These are phyloP conservation scores for Eufriesea mexicana DNA, from an alignment of 1,140 invertebrate species.

Conservation along the genomic window DNA sequence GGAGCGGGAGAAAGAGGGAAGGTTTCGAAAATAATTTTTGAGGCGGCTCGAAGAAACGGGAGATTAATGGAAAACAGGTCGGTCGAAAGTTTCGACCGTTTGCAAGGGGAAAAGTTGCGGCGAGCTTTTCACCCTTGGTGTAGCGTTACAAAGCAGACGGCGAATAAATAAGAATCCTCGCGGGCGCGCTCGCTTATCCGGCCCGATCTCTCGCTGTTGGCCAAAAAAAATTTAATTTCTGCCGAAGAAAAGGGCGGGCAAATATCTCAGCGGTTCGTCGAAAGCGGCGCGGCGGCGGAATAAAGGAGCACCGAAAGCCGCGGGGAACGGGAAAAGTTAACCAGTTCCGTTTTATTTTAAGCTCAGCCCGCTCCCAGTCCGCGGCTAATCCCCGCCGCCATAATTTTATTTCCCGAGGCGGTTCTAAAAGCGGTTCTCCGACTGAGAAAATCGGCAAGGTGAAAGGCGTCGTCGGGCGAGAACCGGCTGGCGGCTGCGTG, in stretches of 20 bases:
- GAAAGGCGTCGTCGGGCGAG: not conserved
- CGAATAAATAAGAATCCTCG: constrained; percentile 34
- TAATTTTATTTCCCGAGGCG: constrained; percentile 23
- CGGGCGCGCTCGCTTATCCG: not conserved
- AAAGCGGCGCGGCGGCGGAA: not conserved
- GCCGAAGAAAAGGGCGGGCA: not conserved
- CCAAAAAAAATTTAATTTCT: constrained; percentile 26
- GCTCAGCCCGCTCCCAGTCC: not conserved
- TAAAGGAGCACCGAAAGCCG: not conserved
- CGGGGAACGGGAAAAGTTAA: constrained; percentile 24
- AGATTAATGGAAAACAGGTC: constrained; percentile 22
- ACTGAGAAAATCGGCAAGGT: not conserved
- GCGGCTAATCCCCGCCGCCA: constrained; percentile 11
- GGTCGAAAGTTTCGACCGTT: constrained; percentile 1
- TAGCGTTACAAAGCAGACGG: not conserved
- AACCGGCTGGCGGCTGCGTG: not conserved
- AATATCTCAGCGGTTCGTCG: not conserved
- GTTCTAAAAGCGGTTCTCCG: not conserved
- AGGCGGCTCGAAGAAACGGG: not conserved
- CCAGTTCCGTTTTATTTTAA: constrained; percentile 23
- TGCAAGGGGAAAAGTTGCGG: not conserved
- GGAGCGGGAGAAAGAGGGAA: no score
- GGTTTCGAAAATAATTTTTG: not conserved
- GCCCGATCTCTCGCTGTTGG: not conserved
- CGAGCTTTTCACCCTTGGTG: not conserved